phyloP scores from a whole-genome alignment of 2,888 invertebrate genomes.

The Palloptera scutellata region DNA sequence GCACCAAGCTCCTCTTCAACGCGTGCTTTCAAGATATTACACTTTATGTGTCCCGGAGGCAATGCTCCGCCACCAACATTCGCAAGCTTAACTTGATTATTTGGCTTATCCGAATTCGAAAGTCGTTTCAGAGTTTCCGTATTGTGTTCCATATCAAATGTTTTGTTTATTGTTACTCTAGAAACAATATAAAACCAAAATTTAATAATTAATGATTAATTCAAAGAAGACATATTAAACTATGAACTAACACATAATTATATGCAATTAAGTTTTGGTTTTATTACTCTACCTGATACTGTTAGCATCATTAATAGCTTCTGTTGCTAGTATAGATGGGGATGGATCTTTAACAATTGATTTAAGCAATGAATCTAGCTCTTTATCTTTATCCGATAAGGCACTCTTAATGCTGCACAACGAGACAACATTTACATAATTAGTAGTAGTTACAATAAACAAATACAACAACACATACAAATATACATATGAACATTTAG shows the following conservation, averaged over 20 bases:
- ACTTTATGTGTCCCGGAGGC: slow-evolving; percentile 91
- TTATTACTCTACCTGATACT: slow-evolving; percentile 64
- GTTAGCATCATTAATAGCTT: slow-evolving; percentile 69
- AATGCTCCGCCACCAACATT: slow-evolving; percentile 69
- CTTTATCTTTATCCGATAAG: slow-evolving; percentile 68
- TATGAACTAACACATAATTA: background rate
- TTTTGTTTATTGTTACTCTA: slow-evolving; percentile 64
- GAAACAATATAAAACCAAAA: slow-evolving; percentile 38
- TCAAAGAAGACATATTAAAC: slow-evolving; percentile 3
- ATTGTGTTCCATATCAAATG: slow-evolving; percentile 67
- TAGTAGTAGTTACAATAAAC: slow-evolving; percentile 17
- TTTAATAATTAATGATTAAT: background rate
- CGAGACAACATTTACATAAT: slow-evolving; percentile 34
- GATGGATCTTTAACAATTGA: slow-evolving; percentile 76
- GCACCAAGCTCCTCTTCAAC: slow-evolving; percentile 71
- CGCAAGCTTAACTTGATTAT: slow-evolving; percentile 75
- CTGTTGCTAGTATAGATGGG: slow-evolving; percentile 67
- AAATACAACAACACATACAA: background rate
- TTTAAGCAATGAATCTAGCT: slow-evolving; percentile 79
- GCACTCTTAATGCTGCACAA: slow-evolving; percentile 64
- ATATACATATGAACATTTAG: background rate
- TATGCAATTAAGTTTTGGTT: slow-evolving; percentile 2
- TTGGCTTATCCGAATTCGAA: slow-evolving; percentile 71
- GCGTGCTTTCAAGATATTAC: slow-evolving; percentile 90
- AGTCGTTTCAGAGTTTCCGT: slow-evolving; percentile 73